phyloP scores from a whole-genome alignment of 2,113 vertebrate genomes.

The Osmerus mordax region DNA sequence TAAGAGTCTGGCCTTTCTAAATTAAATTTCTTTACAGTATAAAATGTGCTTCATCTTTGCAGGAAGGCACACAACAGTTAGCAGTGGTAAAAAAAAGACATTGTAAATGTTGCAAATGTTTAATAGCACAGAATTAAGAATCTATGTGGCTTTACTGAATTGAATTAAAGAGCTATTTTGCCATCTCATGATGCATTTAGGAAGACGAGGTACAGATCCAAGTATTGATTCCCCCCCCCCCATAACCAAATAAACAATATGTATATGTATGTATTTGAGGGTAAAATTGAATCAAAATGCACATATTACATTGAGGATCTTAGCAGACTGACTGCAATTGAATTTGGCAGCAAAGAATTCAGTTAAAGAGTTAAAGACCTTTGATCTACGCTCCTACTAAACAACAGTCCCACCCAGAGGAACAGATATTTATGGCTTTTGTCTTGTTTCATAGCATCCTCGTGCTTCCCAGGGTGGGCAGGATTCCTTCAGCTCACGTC shows the following conservation, averaged over 20 bases:
- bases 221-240: conserved; percentile 93
- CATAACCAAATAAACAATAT: conserved; percentile 99
- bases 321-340: conserved; percentile 93
- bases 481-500: not conserved
- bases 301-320: conserved; percentile 92
- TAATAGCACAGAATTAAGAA: conserved; percentile 96
- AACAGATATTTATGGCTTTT: conserved; percentile 55
- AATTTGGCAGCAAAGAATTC: conserved; percentile 98
- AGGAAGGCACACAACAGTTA: conserved; percentile 70
- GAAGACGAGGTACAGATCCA: conserved; percentile 95
- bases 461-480: conserved; percentile 9
- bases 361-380: conserved; percentile 99
- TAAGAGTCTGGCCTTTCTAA: conserved; percentile 91
- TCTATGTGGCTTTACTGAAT: conserved; percentile 86
- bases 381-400: conserved; percentile 86
- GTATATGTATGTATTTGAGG: conserved; percentile 97
- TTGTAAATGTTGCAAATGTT: conserved; percentile 88
- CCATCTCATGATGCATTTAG: conserved; percentile 98
- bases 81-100: conserved; percentile 66
- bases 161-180: conserved; percentile 90
- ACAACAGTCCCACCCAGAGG: conserved; percentile 77
- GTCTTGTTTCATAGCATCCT: conserved; percentile 17
- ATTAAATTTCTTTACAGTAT: conserved; percentile 87
- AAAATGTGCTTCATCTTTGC: conserved; percentile 88
- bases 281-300: conserved; percentile 97